A percentile compares a stretch with the other conserved stretches of the same genome.
Evolutionary conservation across 2,888 invertebrate species (phyloP).

Genomic region (Luperina nickerlii): DNA sequence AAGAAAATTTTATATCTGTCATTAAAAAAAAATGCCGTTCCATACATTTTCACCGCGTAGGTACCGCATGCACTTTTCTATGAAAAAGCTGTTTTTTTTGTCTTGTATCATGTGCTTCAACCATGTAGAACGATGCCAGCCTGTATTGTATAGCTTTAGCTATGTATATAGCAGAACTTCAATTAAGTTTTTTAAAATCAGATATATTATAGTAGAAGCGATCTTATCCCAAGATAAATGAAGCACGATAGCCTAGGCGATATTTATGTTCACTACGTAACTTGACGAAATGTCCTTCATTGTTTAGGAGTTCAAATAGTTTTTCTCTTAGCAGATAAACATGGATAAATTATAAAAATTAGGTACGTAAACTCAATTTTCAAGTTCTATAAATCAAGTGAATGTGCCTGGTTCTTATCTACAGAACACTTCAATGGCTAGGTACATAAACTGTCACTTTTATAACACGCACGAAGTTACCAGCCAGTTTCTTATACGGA

Average conservation of each 20-base stretch:
- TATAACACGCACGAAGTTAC: constrained; percentile 17
- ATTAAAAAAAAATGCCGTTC: neutral
- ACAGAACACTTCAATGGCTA: neutral
- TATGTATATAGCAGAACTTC: too few species aligned
- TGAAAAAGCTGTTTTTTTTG: neutral
- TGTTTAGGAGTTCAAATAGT: neutral
- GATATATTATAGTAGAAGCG: too few species aligned
- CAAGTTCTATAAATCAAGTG: neutral
- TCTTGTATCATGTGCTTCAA: too few species aligned
- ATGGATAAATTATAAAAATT: neutral
- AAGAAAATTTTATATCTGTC: too few species aligned
- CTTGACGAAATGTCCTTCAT: neutral
- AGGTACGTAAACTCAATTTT: neutral
- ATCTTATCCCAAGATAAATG: neutral
- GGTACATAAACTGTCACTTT: constrained; percentile 11
- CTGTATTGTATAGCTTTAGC: too few species aligned
- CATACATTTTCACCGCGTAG: neutral
- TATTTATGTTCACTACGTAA: neutral
- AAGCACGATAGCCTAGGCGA: neutral
- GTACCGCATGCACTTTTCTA: neutral
- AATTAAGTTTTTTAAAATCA: too few species aligned
- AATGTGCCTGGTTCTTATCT: constrained; percentile 14
- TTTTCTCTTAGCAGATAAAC: too few species aligned
- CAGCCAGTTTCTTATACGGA: neutral
- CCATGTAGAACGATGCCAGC: neutral